These are phyloP conservation scores for Acanthis flammea DNA, from an alignment of 2,797 vertebrate species.

Conservation along the genomic window DNA sequence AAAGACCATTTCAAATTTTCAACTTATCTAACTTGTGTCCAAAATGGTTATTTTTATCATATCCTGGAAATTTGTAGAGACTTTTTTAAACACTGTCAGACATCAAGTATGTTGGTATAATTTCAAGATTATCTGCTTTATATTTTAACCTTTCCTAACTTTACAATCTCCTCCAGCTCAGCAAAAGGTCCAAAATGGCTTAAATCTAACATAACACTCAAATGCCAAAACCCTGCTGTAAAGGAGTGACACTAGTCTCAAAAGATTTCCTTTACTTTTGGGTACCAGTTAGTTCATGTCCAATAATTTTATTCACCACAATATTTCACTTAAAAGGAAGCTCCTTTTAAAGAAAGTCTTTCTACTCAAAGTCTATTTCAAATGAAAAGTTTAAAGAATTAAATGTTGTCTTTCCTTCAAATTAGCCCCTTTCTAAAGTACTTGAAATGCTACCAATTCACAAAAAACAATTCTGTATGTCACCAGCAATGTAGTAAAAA, in stretches of 20 bases:
- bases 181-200: background rate
- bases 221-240: background rate
- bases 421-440: background rate
- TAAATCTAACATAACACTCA: background rate
- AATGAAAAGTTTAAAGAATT: background rate
- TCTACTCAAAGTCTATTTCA: background rate
- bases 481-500: background rate
- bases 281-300: background rate
- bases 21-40: background rate
- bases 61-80: background rate
- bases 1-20: background rate
- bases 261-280: background rate
- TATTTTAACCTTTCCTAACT: background rate
- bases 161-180: background rate
- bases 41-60: background rate
- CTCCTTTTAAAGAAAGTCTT: background rate
- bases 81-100: background rate
- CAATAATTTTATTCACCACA: background rate
- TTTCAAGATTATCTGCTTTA: background rate
- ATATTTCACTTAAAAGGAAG: background rate
- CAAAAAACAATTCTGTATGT: background rate
- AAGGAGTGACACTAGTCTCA: background rate
- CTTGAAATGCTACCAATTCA: background rate
- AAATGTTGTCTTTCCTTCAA: background rate
- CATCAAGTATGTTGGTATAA: background rate